Percentiles rank a stretch among this genome's conserved stretches.
phyloP scores from a whole-genome alignment of 2,797 vertebrate species.

The Halcyon badia region DNA sequence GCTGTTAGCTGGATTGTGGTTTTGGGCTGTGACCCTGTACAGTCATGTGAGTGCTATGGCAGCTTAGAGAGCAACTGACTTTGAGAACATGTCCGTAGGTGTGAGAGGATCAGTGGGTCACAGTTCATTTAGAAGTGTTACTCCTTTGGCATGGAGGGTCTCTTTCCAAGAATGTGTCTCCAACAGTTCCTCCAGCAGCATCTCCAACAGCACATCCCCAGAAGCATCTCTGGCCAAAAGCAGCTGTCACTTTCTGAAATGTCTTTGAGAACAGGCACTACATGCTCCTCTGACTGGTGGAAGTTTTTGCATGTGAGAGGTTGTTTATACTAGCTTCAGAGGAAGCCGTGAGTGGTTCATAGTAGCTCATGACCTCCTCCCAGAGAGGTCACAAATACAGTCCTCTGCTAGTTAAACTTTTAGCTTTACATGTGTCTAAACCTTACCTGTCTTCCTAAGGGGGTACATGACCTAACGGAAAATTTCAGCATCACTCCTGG shows the following conservation, averaged over 20 bases:
- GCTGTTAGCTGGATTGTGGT: not conserved
- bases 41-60: not conserved
- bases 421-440: not conserved
- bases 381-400: not conserved
- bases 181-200: not conserved
- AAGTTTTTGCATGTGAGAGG: not conserved
- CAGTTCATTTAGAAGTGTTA: not conserved
- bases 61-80: not conserved
- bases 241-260: not conserved
- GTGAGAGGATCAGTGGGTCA: not conserved
- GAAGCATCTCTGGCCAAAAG: not conserved
- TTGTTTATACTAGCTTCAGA: not conserved
- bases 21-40: not conserved
- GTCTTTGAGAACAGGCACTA: not conserved
- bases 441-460: not conserved
- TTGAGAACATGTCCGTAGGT: not conserved
- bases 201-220: fast-evolving
- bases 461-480: not conserved
- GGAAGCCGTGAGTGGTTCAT: not conserved
- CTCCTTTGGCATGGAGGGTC: not conserved
- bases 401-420: not conserved
- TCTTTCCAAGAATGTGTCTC: not conserved
- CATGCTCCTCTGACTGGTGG: not conserved
- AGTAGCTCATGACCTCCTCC: not conserved
- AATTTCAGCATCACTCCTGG: not conserved